A percentile compares a stretch with the other conserved stretches of the same genome.
Evolutionary conservation across 2,888 invertebrate species (phyloP).

Genomic region (Dendrolimus houi): DNA sequence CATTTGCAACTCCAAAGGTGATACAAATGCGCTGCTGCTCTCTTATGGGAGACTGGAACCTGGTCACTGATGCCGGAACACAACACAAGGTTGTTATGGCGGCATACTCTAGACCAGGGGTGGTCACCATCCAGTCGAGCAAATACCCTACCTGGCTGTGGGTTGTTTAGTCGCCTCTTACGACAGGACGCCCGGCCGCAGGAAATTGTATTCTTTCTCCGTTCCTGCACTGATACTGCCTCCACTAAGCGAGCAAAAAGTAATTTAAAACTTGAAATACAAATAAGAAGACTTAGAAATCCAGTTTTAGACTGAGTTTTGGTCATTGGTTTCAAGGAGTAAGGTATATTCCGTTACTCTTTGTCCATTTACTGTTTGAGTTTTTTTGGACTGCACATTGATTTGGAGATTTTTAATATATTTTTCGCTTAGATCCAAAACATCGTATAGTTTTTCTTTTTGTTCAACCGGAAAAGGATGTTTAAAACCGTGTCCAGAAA

Average conservation of each 20-base stretch:
- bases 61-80: too few relatives aligned
- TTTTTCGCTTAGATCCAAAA: not conserved
- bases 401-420: not conserved
- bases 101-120: too few relatives aligned
- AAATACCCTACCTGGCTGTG: too few relatives aligned
- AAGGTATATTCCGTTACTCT: not conserved
- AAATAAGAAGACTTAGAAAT: constrained; percentile 4
- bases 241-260: constrained; percentile 3
- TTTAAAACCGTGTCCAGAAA: constrained; percentile 2
- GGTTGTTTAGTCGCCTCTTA: too few relatives aligned
- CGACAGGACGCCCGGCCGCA: too few relatives aligned
- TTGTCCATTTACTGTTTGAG: not conserved
- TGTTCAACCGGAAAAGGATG: not conserved
- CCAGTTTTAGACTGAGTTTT: constrained; percentile 4
- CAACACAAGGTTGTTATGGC: too few relatives aligned
- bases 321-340: not conserved
- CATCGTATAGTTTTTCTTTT: constrained; percentile 1
- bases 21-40: too few relatives aligned
- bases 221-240: too few relatives aligned
- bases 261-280: constrained; percentile 6
- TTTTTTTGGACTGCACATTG: not conserved
- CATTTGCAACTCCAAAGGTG: too few relatives aligned
- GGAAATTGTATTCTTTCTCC: too few relatives aligned
- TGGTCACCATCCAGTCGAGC: too few relatives aligned
- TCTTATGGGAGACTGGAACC: too few relatives aligned